Percentiles rank a stretch among this genome's conserved stretches.
These are phyloP conservation scores for Ochotona princeps DNA, from an alignment of 2,113 vertebrate species.

Conservation along the genomic window DNA sequence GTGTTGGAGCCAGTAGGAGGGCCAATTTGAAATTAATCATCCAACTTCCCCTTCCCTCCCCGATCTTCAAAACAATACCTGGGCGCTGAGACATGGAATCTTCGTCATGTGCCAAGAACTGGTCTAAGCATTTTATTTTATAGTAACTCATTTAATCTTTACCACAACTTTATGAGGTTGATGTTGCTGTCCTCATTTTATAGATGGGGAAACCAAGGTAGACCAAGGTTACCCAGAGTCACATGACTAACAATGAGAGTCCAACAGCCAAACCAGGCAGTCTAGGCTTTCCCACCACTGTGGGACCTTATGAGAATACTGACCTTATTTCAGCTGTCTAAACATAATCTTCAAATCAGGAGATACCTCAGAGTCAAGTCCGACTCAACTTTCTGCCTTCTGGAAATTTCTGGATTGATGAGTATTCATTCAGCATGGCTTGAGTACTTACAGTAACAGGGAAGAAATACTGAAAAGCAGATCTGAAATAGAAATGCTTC, in stretches of 20 bases:
- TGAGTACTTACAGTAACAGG: neutral
- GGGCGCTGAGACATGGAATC: neutral
- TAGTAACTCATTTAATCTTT: neutral
- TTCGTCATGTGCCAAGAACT: neutral
- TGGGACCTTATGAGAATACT: neutral
- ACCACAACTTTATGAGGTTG: neutral
- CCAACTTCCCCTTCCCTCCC: too few species aligned
- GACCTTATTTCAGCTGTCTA: neutral
- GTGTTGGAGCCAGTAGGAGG: neutral
- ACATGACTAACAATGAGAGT: neutral
- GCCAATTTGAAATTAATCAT: neutral
- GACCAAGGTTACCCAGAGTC: neutral
- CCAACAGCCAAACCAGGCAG: neutral
- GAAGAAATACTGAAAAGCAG: neutral
- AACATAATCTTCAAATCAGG: neutral
- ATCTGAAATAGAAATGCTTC: slow-evolving; percentile 44
- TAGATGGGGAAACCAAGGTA: neutral
- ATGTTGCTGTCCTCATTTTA: neutral
- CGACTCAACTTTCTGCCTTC: slow-evolving; percentile 35
- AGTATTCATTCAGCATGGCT: neutral
- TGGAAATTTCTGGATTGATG: slow-evolving; percentile 30
- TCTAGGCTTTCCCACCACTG: neutral
- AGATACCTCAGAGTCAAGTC: neutral
- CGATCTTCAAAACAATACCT: neutral
- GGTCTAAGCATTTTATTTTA: neutral